These are phyloP conservation scores for Caiman crocodilus DNA, from an alignment of 2,797 vertebrate species.

Conservation along the genomic window DNA sequence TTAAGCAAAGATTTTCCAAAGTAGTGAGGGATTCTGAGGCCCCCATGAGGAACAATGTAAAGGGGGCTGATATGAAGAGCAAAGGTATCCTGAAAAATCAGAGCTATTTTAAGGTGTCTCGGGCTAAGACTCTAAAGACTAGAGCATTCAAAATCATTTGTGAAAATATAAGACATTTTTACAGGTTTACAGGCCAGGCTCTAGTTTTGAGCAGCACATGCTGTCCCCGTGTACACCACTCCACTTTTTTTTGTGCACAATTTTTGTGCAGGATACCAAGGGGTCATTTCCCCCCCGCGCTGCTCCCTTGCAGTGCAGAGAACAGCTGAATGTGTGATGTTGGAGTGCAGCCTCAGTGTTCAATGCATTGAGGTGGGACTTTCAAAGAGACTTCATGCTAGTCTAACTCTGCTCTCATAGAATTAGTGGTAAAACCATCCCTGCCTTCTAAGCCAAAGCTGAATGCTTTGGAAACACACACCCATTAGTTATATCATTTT, in stretches of 20 bases:
- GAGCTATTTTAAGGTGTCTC: not conserved
- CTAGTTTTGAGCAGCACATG: too few species aligned
- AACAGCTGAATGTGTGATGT: too few species aligned
- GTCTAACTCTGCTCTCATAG: not conserved
- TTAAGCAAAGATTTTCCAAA: not conserved
- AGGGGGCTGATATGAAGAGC: not conserved
- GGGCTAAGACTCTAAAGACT: rapidly evolving
- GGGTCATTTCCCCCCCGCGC: not conserved
- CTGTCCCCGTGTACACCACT: too few species aligned
- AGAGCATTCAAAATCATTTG: not conserved
- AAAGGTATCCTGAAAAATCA: not conserved
- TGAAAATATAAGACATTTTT: not conserved
- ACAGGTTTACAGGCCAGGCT: not conserved
- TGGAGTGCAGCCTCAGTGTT: too few species aligned
- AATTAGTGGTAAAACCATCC: not conserved
- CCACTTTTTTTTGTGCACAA: too few species aligned
- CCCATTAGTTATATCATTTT: not conserved
- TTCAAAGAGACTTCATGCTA: not conserved
- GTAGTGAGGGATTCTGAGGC: not conserved
- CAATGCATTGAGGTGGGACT: not conserved
- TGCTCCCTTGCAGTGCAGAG: too few species aligned
- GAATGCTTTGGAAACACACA: conserved; percentile 3
- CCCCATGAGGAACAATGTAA: not conserved
- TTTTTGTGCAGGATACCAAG: too few species aligned
- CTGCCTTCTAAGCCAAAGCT: not conserved